Evolutionary conservation across 2,797 vertebrate genomes (phyloP).

Genomic region (Distichodus sexfasciatus): DNA sequence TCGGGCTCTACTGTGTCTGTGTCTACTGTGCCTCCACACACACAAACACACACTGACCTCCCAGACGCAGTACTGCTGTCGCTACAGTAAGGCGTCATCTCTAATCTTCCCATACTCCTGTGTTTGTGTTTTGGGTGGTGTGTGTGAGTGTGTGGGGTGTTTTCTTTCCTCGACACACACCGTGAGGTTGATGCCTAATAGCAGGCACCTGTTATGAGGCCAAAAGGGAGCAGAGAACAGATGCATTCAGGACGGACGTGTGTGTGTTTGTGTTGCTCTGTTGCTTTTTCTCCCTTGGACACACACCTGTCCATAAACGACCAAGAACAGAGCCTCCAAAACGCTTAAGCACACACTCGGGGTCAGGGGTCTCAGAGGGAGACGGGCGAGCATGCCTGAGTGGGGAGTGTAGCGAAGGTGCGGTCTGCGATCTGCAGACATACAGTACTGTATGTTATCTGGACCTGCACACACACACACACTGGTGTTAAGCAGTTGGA

Average conservation of each 20-base stretch:
- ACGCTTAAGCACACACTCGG: too few relatives aligned
- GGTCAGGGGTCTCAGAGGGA: too few relatives aligned
- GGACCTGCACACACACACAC: background rate
- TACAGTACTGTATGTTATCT: slow-evolving; percentile 4
- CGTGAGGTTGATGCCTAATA: slow-evolving; percentile 15
- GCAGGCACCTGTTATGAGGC: slow-evolving; percentile 73
- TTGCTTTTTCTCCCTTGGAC: slow-evolving; percentile 3
- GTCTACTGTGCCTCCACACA: background rate
- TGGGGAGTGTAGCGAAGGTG: too few relatives aligned
- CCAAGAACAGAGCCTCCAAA: background rate
- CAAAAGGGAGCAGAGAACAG: slow-evolving; percentile 59
- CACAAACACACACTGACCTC: background rate
- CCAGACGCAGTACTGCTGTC: too few relatives aligned
- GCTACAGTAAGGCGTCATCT: slow-evolving; percentile 49
- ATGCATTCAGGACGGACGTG: slow-evolving; percentile 63
- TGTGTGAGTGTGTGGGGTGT: slow-evolving; percentile 55
- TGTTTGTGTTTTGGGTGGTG: slow-evolving; percentile 70
- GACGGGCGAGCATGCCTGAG: too few relatives aligned
- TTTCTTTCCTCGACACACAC: slow-evolving; percentile 43
- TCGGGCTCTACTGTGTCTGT: background rate
- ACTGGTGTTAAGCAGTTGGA: background rate
- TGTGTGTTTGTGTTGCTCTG: slow-evolving; percentile 50
- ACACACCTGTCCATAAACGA: slow-evolving; percentile 26
- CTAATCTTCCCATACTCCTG: slow-evolving; percentile 53
- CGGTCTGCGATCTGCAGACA: slow-evolving; percentile 17